A percentile compares a stretch with the other conserved stretches of the same genome.
These are phyloP conservation scores for Sporophila hypoxantha DNA, from an alignment of 2,113 vertebrate species.

Conservation along the genomic window DNA sequence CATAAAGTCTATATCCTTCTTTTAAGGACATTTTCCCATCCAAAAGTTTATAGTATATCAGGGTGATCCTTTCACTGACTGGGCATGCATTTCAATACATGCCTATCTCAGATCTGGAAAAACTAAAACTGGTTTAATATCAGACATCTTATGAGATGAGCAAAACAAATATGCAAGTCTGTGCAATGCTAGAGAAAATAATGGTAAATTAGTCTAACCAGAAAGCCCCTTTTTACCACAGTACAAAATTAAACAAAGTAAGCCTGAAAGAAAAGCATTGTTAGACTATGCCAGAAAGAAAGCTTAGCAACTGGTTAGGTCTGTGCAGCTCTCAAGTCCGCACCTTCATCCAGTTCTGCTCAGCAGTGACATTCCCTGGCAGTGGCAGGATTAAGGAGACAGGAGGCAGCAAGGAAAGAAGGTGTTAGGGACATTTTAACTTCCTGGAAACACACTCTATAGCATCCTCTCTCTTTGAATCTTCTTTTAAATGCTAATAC, in stretches of 20 bases:
- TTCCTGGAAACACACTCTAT: neutral
- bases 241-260: neutral
- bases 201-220: neutral
- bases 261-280: neutral
- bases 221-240: neutral
- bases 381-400: neutral
- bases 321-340: neutral
- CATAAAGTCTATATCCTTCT: neutral
- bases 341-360: neutral
- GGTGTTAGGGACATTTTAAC: neutral
- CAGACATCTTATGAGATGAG: neutral
- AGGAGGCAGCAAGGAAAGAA: neutral
- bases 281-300: neutral
- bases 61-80: neutral
- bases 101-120: neutral
- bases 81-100: neutral
- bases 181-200: neutral
- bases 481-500: neutral
- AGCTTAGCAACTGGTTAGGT: neutral
- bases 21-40: neutral
- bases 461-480: neutral
- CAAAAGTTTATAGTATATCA: neutral
- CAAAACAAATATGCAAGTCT: neutral
- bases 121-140: neutral
- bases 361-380: accelerated